phyloP scores from a whole-genome alignment of 2,888 invertebrate species.

The Stenchaetothrips biformis region DNA sequence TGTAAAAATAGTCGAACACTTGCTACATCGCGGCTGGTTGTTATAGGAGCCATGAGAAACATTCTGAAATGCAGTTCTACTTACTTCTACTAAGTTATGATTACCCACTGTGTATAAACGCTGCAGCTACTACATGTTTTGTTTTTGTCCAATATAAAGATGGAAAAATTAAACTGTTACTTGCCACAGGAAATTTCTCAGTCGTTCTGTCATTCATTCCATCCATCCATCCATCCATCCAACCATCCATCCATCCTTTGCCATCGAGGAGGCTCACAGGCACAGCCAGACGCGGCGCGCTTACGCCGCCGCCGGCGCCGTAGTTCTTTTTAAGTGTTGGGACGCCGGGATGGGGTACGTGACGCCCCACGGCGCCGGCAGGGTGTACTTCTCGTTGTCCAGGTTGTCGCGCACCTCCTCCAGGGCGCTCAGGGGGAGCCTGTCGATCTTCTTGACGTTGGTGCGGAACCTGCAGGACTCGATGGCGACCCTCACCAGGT shows the following conservation, averaged over 20 bases:
- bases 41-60: too few species aligned
- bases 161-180: slow-evolving; percentile 5
- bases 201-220: neutral
- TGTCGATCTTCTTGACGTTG: neutral
- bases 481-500: slow-evolving; percentile 49
- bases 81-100: neutral
- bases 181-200: neutral
- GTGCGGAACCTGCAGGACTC: slow-evolving; percentile 43
- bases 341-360: too few species aligned
- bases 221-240: neutral
- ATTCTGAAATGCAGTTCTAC: too few species aligned
- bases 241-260: neutral
- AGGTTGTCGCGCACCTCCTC: neutral
- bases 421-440: neutral
- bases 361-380: too few species aligned
- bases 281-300: neutral
- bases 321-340: too few species aligned
- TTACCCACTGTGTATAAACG: neutral
- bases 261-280: neutral
- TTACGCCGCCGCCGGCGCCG: too few species aligned
- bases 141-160: neutral
- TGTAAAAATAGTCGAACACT: too few species aligned
- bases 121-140: slow-evolving; percentile 8
- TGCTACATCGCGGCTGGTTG: too few species aligned
- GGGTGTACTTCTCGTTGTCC: neutral